These are phyloP conservation scores for Augochlora pura DNA, from an alignment of 1,140 invertebrate genomes.

Conservation along the genomic window DNA sequence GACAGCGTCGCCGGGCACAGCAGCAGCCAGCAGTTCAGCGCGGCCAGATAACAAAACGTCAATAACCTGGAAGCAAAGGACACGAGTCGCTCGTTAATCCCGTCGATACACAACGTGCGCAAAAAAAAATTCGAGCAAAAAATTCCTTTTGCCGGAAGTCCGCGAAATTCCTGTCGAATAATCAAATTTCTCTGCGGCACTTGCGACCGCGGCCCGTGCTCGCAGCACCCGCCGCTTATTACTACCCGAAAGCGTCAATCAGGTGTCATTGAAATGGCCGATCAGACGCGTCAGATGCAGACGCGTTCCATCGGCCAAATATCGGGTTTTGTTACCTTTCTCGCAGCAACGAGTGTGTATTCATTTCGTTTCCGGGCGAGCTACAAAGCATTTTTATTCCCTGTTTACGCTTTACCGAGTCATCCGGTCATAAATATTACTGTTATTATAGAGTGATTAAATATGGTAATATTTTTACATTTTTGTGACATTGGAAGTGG, in stretches of 20 bases:
- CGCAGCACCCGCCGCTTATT: conserved; percentile 37
- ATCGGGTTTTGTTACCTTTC: background rate
- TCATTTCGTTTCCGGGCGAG: background rate
- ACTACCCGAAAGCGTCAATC: conserved; percentile 37
- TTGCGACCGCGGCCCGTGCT: background rate
- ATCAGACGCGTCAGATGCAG: conserved; percentile 25
- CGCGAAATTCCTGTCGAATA: conserved; percentile 16
- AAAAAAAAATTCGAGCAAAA: conserved; percentile 5
- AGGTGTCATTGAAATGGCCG: conserved; percentile 19
- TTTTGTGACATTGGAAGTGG: too few relatives aligned
- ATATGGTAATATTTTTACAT: too few relatives aligned
- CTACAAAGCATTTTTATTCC: too few relatives aligned
- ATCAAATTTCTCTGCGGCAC: conserved; percentile 21
- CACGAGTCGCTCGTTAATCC: conserved; percentile 16
- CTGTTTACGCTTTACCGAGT: too few relatives aligned
- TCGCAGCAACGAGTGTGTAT: background rate
- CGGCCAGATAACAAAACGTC: conserved; percentile 90
- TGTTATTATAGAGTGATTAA: too few relatives aligned
- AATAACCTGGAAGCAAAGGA: conserved; percentile 81
- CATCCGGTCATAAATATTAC: too few relatives aligned
- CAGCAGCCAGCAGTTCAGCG: conserved; percentile 91
- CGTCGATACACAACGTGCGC: background rate
- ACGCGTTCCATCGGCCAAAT: background rate
- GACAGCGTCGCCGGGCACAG: conserved; percentile 88
- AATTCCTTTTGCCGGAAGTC: background rate